Base-by-base conservation (phyloP, 2,797 vertebrate species). In the Rallus crepitans region DNA sequence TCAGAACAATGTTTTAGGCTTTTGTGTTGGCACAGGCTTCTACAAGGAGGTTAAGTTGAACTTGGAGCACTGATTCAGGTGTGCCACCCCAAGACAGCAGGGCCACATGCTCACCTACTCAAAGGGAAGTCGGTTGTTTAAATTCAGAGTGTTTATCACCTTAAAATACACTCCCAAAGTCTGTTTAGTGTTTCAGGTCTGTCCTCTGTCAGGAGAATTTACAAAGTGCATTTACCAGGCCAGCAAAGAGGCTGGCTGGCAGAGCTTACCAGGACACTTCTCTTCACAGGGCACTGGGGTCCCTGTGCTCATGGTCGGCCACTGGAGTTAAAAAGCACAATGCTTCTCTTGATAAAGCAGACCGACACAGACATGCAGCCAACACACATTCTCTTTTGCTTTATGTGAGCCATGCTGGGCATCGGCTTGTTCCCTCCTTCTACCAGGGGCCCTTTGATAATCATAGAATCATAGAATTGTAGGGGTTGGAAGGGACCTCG, bases 281-380 rank as follows among this genome's bases (percentile, higher is more conserved):
- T 20, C 12, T 39, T 71, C 3, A 2, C 27, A 42, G 23, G 21
- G 8, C 2, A 1, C n/a, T 59, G 33, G 0, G 1, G 31, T 55
- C 31, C 47, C 47, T 2, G 7, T 19, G 23, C 6, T 65, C 33
- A 11, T 21, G 39, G 31, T 24, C 5, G 12, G 70, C 21, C 37
- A 42, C 24, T 35, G 23, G 9, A 50, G 15, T 37, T 15, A 42
- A 65, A 73, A 83, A 61, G 60, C 9, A 13, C 30, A 52, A 52
- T 1, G 5, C 10, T 4, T 50, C 7, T 53, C 53, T 50, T 71
- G 15, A 23, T 59, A 75, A 88, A 25, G 39, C 6, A 45, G 37
- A 33, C 33, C 56, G 11, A 47, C 18, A 28, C 40, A 61, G 12
- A 53, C 23, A n/a, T 0, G 2, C 3, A 31, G 30, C 37, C 3